Conservation (phyloP, 2,113 vertebrate species). For the Isichthys henryi region DNA sequence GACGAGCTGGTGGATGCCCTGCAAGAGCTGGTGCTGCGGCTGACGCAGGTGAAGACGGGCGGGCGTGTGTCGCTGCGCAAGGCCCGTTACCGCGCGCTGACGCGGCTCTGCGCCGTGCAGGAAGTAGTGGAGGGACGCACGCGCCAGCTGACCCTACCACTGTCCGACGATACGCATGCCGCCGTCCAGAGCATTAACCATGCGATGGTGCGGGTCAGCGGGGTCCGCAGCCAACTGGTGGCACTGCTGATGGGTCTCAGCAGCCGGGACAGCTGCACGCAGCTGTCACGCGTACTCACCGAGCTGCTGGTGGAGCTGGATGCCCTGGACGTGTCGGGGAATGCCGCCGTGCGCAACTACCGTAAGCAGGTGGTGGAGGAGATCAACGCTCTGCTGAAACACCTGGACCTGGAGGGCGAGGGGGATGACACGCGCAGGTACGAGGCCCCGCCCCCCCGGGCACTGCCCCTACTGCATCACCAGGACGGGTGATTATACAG, state of each 20-base stretch:
- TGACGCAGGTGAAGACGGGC: constrained; percentile 89
- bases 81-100: constrained; percentile 81
- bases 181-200: constrained; percentile 84
- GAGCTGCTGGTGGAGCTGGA: constrained; percentile 88
- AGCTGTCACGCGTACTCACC: constrained; percentile 83
- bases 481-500: neutral
- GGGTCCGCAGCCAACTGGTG: constrained; percentile 81
- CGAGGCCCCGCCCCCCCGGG: neutral
- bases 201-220: constrained; percentile 86
- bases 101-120: constrained; percentile 81
- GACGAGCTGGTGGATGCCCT: constrained; percentile 84
- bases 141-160: constrained; percentile 78
- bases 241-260: constrained; percentile 84
- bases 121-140: constrained; percentile 78
- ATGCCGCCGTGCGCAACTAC: constrained; percentile 79
- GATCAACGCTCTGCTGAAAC: constrained; percentile 83
- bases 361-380: constrained; percentile 91
- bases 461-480: neutral
- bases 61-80: constrained; percentile 81
- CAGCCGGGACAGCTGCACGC: constrained; percentile 79
- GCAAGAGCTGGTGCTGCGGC: constrained; percentile 77
- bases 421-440: constrained; percentile 53
- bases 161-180: constrained; percentile 77
- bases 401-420: constrained; percentile 87
- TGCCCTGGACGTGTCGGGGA: constrained; percentile 85